Conservation (phyloP, 2,888 invertebrate species). For the Xestia xanthographa region DNA sequence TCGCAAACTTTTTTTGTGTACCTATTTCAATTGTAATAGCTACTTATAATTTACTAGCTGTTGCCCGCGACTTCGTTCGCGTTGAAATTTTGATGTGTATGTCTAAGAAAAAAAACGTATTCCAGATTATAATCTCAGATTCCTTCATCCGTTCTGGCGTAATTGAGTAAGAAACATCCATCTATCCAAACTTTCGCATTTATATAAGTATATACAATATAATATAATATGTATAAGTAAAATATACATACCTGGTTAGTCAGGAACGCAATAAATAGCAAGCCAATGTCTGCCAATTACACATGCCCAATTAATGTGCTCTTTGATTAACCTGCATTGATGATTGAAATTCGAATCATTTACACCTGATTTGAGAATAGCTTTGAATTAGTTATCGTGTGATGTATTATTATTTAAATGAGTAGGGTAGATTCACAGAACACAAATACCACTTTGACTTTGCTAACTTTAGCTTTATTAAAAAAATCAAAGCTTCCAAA, state of each 20-base stretch:
- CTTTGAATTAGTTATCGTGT: constrained; percentile 2
- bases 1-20: too few species aligned
- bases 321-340: constrained; percentile 31
- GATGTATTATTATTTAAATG: background rate
- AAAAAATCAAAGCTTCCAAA: background rate
- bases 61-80: too few species aligned
- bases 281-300: constrained; percentile 2
- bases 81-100: background rate
- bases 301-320: constrained; percentile 15
- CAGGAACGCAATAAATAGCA: too few species aligned
- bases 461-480: background rate
- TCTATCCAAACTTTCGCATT: background rate
- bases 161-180: background rate
- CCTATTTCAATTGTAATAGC: background rate
- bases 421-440: background rate
- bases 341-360: constrained; percentile 1
- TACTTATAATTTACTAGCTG: background rate
- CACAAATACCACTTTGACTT: background rate
- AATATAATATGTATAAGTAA: too few species aligned
- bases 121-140: too few species aligned
- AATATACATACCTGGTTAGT: too few species aligned
- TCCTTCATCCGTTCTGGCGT: background rate
- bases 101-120: background rate
- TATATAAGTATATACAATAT: too few species aligned
- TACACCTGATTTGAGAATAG: background rate